Percentiles rank a stretch among this genome's conserved stretches.
These are phyloP conservation scores for Tryphoninae sp. DNA, from an alignment of 2,888 invertebrate species.

Conservation along the genomic window DNA sequence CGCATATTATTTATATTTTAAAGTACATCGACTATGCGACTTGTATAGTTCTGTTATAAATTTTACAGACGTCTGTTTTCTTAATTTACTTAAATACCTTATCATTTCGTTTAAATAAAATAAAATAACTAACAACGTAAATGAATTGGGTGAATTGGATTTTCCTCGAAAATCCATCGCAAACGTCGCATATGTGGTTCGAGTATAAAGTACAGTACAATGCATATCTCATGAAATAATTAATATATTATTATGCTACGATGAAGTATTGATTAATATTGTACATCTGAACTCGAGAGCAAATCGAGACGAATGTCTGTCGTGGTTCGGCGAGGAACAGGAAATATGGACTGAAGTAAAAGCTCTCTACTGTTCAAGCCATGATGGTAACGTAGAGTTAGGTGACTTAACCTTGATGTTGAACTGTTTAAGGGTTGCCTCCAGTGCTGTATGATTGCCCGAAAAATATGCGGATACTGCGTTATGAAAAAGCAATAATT, in stretches of 20 bases:
- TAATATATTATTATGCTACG: slow-evolving; percentile 50
- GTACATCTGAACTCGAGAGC: slow-evolving; percentile 51
- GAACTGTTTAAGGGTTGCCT: slow-evolving; percentile 97
- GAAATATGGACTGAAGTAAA: background rate
- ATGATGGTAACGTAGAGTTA: slow-evolving; percentile 89
- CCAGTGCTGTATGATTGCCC: slow-evolving; percentile 96
- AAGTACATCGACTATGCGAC: slow-evolving; percentile 52
- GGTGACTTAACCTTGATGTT: slow-evolving; percentile 94
- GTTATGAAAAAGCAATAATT: slow-evolving; percentile 96
- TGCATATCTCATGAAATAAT: slow-evolving; percentile 55
- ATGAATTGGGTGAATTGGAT: slow-evolving; percentile 26
- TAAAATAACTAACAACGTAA: slow-evolving; percentile 19
- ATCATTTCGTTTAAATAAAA: slow-evolving; percentile 13
- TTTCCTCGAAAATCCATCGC: slow-evolving; percentile 3
- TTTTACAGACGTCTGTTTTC: slow-evolving; percentile 44
- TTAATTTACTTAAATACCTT: no score
- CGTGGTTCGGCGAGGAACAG: slow-evolving; percentile 12
- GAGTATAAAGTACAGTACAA: slow-evolving; percentile 39
- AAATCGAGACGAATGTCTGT: slow-evolving; percentile 52
- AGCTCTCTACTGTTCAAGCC: slow-evolving; percentile 88
- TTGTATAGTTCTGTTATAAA: slow-evolving; percentile 40
- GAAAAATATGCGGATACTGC: slow-evolving; percentile 98
- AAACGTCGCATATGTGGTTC: background rate
- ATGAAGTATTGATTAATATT: slow-evolving; percentile 53
- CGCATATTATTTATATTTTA: slow-evolving; percentile 56